Evolutionary conservation across 2,888 invertebrate genomes (phyloP).

Genomic region (Allophyes oxyacanthae): DNA sequence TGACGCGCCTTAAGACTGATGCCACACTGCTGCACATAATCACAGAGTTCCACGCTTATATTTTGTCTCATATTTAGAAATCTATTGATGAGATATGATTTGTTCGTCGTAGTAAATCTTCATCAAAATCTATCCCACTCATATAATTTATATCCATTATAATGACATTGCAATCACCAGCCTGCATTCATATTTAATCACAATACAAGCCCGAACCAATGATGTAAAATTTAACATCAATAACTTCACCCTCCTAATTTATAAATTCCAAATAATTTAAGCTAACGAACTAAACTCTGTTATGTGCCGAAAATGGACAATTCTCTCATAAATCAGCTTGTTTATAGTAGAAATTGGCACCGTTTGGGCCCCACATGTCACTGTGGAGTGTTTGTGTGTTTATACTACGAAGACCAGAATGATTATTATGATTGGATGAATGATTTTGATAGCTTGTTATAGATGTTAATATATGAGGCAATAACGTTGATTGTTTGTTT

Average conservation of each 20-base stretch:
- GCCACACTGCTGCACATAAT: too few species aligned
- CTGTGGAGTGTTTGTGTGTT: not conserved
- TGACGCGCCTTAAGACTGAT: too few species aligned
- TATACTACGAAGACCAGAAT: constrained; percentile 5
- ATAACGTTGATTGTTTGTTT: constrained; percentile 11
- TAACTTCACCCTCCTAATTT: not conserved
- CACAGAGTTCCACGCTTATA: too few species aligned
- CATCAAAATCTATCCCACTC: not conserved
- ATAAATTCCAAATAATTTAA: not conserved
- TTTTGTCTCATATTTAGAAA: too few species aligned
- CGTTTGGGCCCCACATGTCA: constrained; percentile 30
- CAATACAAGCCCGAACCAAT: too few species aligned
- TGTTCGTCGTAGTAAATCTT: not conserved
- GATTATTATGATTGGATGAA: constrained; percentile 11
- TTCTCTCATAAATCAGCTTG: constrained; percentile 39
- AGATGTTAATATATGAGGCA: constrained; percentile 4
- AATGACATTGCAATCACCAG: not conserved
- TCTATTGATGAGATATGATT: too few species aligned
- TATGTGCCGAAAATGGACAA: constrained; percentile 9
- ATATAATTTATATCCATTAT: not conserved
- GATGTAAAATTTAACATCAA: too few species aligned
- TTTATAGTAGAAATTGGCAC: constrained; percentile 27
- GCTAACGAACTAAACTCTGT: constrained; percentile 4
- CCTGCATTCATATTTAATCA: too few species aligned
- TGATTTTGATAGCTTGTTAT: constrained; percentile 12